Evolutionary conservation across 2,797 vertebrate species (phyloP).

Genomic region (Ibycter americanus): DNA sequence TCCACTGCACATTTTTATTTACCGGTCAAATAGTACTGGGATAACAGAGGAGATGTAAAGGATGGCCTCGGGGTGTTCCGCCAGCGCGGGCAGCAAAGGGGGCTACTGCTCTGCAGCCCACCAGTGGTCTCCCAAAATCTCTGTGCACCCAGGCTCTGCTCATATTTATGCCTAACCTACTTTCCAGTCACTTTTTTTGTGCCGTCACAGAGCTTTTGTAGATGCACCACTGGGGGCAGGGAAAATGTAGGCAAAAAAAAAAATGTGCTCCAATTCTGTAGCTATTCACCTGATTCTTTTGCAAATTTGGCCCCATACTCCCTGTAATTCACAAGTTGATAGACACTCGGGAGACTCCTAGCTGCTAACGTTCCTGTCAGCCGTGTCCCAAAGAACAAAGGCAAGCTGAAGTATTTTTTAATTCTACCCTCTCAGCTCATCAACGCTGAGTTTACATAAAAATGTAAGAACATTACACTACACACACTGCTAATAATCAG

Average conservation of each 20-base stretch:
- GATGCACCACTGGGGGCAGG: background rate
- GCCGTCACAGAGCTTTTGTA: background rate
- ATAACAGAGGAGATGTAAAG: background rate
- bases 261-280: constrained; percentile 41
- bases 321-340: constrained; percentile 33
- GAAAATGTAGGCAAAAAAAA: background rate
- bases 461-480: constrained; percentile 78
- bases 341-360: constrained; percentile 12
- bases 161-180: constrained; percentile 56
- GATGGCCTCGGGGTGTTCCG: background rate
- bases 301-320: constrained; percentile 42
- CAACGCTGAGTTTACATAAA: constrained; percentile 78
- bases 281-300: constrained; percentile 62
- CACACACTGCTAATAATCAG: constrained; percentile 76
- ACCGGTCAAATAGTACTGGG: background rate
- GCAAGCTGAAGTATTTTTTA: constrained; percentile 77
- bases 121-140: background rate
- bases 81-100: fast-evolving
- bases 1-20: background rate
- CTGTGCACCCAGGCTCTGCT: background rate
- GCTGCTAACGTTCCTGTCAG: constrained; percentile 70
- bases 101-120: background rate
- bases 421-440: constrained; percentile 79
- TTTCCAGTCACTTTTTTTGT: constrained; percentile 37
- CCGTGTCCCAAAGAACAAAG: constrained; percentile 73